Conservation (phyloP, 2,113 vertebrate species). For the Chloropsis hardwickii region DNA sequence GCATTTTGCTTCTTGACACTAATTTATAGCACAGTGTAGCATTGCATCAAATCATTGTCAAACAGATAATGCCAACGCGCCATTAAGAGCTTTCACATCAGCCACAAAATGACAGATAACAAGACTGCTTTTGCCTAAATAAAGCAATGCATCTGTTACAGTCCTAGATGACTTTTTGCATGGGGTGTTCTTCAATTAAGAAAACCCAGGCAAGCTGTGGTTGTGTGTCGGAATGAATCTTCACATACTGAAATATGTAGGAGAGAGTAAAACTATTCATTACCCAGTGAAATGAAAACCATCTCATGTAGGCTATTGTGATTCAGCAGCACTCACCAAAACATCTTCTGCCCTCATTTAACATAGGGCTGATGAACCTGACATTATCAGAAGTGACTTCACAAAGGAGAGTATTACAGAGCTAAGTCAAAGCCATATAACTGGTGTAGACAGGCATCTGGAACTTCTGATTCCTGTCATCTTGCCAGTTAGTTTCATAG, state of each 20-base stretch:
- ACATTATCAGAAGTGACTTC: background rate
- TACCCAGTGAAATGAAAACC: background rate
- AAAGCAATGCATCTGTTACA: constrained; percentile 35
- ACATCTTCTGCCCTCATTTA: background rate
- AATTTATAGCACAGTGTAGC: constrained; percentile 57
- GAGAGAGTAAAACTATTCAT: background rate
- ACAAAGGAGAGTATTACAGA: background rate
- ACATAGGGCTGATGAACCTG: background rate
- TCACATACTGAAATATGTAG: background rate
- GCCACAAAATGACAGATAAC: constrained; percentile 54
- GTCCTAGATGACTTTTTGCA: constrained; percentile 19
- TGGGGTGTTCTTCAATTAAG: background rate
- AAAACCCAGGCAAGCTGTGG: background rate
- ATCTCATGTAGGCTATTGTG: background rate
- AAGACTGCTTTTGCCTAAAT: constrained; percentile 50
- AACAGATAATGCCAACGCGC: constrained; percentile 55
- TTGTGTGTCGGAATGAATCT: background rate
- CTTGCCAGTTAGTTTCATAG: background rate
- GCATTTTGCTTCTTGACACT: constrained; percentile 68
- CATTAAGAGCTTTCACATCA: constrained; percentile 52
- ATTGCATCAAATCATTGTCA: constrained; percentile 59
- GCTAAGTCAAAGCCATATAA: background rate
- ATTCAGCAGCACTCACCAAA: constrained; percentile 2
- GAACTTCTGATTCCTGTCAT: background rate
- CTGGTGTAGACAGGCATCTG: background rate